phyloP scores from a whole-genome alignment of 2,113 vertebrate species.

The Potamarius usumacintae region DNA sequence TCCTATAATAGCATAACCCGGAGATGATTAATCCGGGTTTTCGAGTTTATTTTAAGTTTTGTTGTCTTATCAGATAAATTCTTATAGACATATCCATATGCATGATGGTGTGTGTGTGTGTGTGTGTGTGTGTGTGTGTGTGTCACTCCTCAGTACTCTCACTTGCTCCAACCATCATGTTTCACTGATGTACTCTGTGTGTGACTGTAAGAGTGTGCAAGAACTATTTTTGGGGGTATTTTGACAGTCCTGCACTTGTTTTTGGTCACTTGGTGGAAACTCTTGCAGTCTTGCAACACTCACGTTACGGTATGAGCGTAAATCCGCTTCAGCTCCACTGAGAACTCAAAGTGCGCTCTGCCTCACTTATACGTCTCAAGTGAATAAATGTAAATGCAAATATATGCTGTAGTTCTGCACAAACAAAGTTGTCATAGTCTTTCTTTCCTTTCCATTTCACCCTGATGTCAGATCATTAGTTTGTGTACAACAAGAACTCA shows the following conservation, averaged over 20 bases:
- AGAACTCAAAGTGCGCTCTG: neutral
- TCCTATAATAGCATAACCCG: neutral
- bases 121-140: slow-evolving; percentile 6
- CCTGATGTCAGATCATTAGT: neutral
- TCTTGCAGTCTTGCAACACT: slow-evolving; percentile 7
- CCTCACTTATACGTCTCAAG: neutral
- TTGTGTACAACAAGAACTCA: neutral
- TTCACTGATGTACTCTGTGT: neutral
- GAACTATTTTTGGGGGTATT: slow-evolving; percentile 5
- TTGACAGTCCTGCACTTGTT: slow-evolving; percentile 18
- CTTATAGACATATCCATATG: neutral
- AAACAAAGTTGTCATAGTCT: neutral
- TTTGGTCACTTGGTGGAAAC: neutral
- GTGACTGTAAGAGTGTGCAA: neutral
- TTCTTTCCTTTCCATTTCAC: neutral
- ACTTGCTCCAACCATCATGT: neutral
- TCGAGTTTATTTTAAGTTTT: too few relatives aligned
- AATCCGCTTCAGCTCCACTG: neutral
- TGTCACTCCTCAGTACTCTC: neutral
- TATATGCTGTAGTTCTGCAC: neutral
- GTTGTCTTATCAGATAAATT: neutral
- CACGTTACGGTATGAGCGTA: neutral
- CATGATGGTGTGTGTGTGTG: neutral
- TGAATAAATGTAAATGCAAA: neutral
- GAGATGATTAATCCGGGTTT: neutral